Base-by-base conservation (phyloP, 2,113 vertebrate species). In the Cephalophus harveyi region DNA sequence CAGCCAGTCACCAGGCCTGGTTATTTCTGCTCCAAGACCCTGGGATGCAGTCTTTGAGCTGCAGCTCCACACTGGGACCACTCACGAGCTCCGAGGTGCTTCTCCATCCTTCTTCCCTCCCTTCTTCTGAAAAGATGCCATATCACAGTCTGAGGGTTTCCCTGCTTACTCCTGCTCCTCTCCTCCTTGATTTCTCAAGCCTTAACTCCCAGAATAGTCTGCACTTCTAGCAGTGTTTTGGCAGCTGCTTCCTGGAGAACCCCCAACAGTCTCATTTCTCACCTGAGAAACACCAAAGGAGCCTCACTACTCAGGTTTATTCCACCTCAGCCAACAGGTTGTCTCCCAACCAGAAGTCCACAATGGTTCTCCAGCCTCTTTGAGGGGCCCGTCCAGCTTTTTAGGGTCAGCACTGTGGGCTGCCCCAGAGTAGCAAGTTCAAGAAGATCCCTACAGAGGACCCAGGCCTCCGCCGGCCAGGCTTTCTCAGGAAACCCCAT, bases 41-140 rank as follows among this genome's bases (percentile, higher is more conserved):
- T 48, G 2, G 4, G 8, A 52, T 7, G 36, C 15, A 28, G 7
- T 33, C n/a, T 88, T 64, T 40, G 21, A 0, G 0, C 48, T 28
- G 7, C 27, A n/a, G 28, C 10, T n/a, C 57, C 36, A 54, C 28
- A n/a, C 10, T 0, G 1, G 36, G 82, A 48, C 27, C 36, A 17
- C 48, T 48, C 28, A 55, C 1, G 9, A 1, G 64, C 43, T 86
- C 62, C 2, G 1, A 64, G 10, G 40, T 86, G 67, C 19, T 57
- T 25, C 30, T 74, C 23, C 93, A 50, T 48, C 5, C 93, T 43
- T n/a, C 23, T 94, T 59, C 57, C 48, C 17, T 40, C 62, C 50
- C 13, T 1, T 28, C 21, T 74, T 62, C 93, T 36, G 46, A 14
- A 40, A n/a, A 52, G 43, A 60, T 55, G 81, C 21, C 9, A 0